Evolutionary conservation across 2,888 invertebrate species (phyloP).

Genomic region (Allacma fusca): DNA sequence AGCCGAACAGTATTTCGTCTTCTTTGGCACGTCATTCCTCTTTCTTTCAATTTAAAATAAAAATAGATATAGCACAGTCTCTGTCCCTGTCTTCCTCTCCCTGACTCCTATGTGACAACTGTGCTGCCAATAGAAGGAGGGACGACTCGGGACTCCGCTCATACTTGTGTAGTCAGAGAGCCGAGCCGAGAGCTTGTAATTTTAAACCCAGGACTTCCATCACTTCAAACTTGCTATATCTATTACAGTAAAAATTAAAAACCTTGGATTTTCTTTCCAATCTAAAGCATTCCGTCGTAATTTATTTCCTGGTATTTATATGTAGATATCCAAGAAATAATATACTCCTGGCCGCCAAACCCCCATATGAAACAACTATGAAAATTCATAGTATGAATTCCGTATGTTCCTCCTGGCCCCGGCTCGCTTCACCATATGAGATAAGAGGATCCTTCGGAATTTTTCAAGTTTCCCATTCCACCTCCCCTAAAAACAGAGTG

Average conservation of each 20-base stretch:
- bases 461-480: slow-evolving; percentile 14
- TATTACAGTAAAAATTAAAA: neutral
- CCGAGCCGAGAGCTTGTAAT: neutral
- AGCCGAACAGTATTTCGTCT: slow-evolving; percentile 40
- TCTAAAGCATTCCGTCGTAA: neutral
- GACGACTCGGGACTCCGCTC: neutral
- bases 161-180: too few relatives aligned
- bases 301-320: neutral
- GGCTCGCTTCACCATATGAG: neutral
- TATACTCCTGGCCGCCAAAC: too few relatives aligned
- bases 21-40: slow-evolving; percentile 45
- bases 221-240: neutral
- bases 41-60: slow-evolving; percentile 43
- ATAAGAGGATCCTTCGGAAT: slow-evolving; percentile 6
- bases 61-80: slow-evolving; percentile 30
- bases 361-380: too few relatives aligned
- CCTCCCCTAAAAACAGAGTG: slow-evolving; percentile 14
- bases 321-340: too few relatives aligned
- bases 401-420: neutral
- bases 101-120: slow-evolving; percentile 31
- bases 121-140: slow-evolving; percentile 18
- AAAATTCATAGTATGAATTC: neutral
- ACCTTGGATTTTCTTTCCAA: neutral
- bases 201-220: neutral
- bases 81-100: slow-evolving; percentile 19